A percentile compares a stretch with the other conserved stretches of the same genome.
These are phyloP conservation scores for Drosophila equinoxialis DNA, from an alignment of 1,140 invertebrate species.

Conservation along the genomic window DNA sequence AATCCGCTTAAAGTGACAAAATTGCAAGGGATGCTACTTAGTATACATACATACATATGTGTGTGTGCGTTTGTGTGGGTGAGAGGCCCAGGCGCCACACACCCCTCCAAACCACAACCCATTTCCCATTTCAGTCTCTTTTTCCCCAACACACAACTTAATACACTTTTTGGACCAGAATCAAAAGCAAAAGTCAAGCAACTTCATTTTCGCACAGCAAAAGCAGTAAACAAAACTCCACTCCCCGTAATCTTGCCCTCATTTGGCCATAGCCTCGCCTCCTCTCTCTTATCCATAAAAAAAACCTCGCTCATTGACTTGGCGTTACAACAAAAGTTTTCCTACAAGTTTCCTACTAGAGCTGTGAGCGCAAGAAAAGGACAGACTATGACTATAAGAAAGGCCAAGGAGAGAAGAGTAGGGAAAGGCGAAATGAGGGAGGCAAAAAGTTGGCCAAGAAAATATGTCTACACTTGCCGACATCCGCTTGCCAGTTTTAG, in stretches of 20 bases:
- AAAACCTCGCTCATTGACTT: slow-evolving; percentile 69
- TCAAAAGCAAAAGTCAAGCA: slow-evolving; percentile 67
- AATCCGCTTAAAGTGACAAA: slow-evolving; percentile 66
- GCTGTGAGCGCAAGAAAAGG: slow-evolving; percentile 15
- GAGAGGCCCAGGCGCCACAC: background rate
- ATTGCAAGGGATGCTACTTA: slow-evolving; percentile 28
- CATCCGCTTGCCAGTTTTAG: slow-evolving; percentile 66
- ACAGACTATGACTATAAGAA: background rate
- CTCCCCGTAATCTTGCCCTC: background rate
- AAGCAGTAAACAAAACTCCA: slow-evolving; percentile 61
- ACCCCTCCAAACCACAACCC: background rate
- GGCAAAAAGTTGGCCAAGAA: slow-evolving; percentile 62
- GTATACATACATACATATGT: background rate
- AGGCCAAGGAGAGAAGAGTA: background rate
- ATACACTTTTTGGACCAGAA: slow-evolving; percentile 63
- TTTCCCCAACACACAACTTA: slow-evolving; percentile 39
- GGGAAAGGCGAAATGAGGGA: background rate
- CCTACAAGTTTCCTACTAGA: slow-evolving; percentile 57
- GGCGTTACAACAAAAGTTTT: slow-evolving; percentile 64
- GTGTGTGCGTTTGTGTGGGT: slow-evolving; percentile 11
- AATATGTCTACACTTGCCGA: slow-evolving; percentile 74
- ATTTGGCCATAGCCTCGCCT: background rate
- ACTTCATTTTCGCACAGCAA: slow-evolving; percentile 65
- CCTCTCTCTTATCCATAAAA: slow-evolving; percentile 23
- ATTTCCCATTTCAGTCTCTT: background rate